Percentiles rank a stretch among this genome's conserved stretches.
Conservation (phyloP, 2,113 vertebrate species). For the Axis porcinus region DNA sequence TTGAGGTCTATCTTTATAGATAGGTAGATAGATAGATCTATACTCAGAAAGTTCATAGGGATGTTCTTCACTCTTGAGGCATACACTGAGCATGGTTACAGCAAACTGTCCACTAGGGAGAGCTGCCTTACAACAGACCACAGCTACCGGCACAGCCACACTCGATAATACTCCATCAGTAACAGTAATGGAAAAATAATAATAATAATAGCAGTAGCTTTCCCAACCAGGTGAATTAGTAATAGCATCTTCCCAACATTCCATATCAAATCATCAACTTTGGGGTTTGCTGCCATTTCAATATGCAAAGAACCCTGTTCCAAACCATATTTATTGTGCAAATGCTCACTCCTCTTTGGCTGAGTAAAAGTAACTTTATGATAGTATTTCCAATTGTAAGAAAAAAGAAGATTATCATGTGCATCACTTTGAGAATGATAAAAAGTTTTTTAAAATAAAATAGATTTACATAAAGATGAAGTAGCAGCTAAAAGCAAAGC, state of each 20-base stretch:
- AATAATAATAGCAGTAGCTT: neutral
- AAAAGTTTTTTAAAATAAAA: neutral
- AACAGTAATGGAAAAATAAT: slow-evolving; percentile 32
- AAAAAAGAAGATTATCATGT: neutral
- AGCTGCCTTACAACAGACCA: slow-evolving; percentile 63
- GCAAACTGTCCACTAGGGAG: slow-evolving; percentile 70
- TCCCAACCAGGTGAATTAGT: neutral
- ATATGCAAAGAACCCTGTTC: neutral
- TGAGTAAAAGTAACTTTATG: neutral
- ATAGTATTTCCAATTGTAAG: neutral
- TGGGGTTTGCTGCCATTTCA: neutral
- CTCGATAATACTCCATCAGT: neutral
- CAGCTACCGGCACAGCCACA: neutral
- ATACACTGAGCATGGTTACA: neutral
- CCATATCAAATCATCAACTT: neutral
- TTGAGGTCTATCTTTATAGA: neutral
- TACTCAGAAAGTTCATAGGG: neutral
- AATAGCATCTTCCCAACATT: neutral
- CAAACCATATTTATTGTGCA: neutral
- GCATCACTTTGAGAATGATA: neutral
- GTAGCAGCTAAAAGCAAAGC: neutral
- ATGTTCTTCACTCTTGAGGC: neutral
- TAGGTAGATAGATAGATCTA: neutral
- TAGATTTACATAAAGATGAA: neutral
- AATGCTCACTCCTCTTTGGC: neutral